A percentile compares a stretch with the other conserved stretches of the same genome.
phyloP scores from a whole-genome alignment of 2,113 vertebrate genomes.

The Dipodomys spectabilis region DNA sequence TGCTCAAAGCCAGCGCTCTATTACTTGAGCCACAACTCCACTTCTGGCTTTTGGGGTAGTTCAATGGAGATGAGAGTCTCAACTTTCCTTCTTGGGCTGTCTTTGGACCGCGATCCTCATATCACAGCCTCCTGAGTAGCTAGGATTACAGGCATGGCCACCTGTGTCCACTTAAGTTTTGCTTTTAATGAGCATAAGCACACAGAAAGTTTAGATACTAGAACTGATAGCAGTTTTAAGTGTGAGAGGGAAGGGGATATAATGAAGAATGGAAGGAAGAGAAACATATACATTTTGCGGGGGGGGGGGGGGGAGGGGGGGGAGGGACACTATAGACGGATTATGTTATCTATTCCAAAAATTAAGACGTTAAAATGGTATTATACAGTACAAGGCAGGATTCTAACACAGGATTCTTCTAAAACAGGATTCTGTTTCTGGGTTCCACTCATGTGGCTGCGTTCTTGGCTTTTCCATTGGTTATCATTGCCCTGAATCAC shows the following conservation, averaged over 20 bases:
- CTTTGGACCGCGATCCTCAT: too few species aligned
- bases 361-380: neutral
- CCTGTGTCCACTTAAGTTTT: too few species aligned
- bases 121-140: too few species aligned
- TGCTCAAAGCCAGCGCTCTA: too few species aligned
- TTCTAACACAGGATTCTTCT: too few species aligned
- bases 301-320: fast-evolving
- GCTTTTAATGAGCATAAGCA: too few species aligned
- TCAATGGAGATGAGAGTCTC: too few species aligned
- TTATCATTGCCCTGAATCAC: neutral
- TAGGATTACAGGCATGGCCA: too few species aligned
- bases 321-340: neutral
- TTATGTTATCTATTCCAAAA: neutral
- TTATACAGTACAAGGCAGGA: neutral
- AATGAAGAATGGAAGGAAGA: neutral
- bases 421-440: neutral
- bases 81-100: too few species aligned
- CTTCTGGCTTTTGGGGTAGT: too few species aligned
- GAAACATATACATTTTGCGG: neutral
- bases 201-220: neutral
- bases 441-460: neutral
- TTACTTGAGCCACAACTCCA: too few species aligned
- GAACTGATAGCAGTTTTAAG: neutral
- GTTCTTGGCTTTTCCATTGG: constrained; percentile 11
- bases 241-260: neutral